These are phyloP conservation scores for Petrocephalus schoutedeni DNA, from an alignment of 2,797 vertebrate genomes.

Conservation along the genomic window DNA sequence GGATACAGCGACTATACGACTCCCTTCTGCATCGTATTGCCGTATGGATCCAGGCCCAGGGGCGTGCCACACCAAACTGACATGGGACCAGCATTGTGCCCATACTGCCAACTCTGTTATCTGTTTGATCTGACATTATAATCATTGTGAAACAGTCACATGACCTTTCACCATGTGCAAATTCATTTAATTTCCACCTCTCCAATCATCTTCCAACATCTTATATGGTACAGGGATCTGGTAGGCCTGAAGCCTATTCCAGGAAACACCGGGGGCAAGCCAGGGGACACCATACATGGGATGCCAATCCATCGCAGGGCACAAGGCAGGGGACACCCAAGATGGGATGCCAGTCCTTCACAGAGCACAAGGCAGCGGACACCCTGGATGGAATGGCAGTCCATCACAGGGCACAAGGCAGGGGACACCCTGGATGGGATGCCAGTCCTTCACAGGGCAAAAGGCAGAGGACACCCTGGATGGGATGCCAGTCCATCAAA, in stretches of 20 bases:
- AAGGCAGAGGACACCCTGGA: background rate
- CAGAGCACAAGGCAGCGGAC: background rate
- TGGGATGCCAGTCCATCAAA: background rate
- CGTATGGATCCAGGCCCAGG: too few relatives aligned
- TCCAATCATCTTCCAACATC: too few relatives aligned
- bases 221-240: background rate
- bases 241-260: too few relatives aligned
- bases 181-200: too few relatives aligned
- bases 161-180: too few relatives aligned
- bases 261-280: background rate
- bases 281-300: background rate
- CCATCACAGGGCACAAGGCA: background rate
- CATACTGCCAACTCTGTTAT: too few relatives aligned
- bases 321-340: background rate
- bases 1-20: too few relatives aligned
- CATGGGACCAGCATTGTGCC: too few relatives aligned
- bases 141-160: too few relatives aligned
- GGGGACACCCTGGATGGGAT: background rate
- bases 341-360: background rate
- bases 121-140: too few relatives aligned
- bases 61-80: too few relatives aligned
- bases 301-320: background rate
- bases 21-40: too few relatives aligned
- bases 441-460: background rate
- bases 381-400: background rate